Conservation (phyloP, 2,888 invertebrate genomes). For the Bursaphelenchus okinawaensis region DNA sequence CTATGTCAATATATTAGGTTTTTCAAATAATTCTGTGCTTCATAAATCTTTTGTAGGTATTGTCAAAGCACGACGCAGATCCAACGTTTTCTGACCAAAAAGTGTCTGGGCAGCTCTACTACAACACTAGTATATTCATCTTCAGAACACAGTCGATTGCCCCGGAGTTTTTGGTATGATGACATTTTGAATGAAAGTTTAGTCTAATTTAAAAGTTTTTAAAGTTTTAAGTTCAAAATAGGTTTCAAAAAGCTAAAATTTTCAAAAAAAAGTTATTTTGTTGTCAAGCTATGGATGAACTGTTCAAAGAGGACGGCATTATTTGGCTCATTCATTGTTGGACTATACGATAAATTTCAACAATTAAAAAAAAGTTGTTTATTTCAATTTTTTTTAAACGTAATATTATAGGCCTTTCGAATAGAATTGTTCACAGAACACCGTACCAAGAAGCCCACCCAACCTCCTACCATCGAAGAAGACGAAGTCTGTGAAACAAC, state of each 20-base stretch:
- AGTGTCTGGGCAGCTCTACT: conserved; percentile 38
- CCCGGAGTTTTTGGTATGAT: conserved; percentile 39
- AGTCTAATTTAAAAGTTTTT: too few species aligned
- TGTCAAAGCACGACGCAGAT: conserved; percentile 30
- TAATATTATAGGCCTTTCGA: conserved; percentile 20
- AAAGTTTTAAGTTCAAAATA: too few species aligned
- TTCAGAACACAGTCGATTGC: conserved; percentile 47
- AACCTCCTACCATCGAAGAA: neutral
- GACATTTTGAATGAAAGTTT: too few species aligned
- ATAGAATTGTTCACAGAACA: conserved; percentile 19
- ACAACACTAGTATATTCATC: conserved; percentile 42
- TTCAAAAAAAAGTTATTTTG: too few species aligned
- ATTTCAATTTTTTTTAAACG: too few species aligned
- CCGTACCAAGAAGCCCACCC: conserved; percentile 1
- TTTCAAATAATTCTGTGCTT: too few species aligned
- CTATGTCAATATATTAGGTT: neutral
- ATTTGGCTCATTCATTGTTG: too few species aligned
- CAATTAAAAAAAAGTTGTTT: too few species aligned
- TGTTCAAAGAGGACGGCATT: too few species aligned
- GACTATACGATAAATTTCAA: too few species aligned
- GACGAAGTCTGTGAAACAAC: neutral
- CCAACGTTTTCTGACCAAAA: conserved; percentile 39
- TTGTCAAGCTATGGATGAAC: too few species aligned
- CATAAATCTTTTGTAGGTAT: neutral
- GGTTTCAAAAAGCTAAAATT: too few species aligned